These are phyloP conservation scores for Lonchura striata DNA, from an alignment of 2,113 vertebrate genomes.

Conservation along the genomic window DNA sequence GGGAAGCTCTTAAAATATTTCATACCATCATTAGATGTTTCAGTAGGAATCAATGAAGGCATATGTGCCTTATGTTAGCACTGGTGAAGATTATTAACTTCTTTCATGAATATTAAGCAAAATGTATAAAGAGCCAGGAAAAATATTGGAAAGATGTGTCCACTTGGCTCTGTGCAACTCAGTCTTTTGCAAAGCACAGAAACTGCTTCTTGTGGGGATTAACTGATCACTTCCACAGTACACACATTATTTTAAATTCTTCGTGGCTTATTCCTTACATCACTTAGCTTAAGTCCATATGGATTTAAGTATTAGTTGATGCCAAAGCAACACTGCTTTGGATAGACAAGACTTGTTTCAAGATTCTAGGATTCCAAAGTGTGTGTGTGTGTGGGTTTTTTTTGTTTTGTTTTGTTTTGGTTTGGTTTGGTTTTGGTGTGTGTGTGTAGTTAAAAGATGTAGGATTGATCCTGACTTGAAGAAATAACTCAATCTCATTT, in stretches of 20 bases:
- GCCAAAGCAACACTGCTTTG: not conserved
- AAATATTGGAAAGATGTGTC: slow-evolving; percentile 4
- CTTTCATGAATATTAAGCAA: not conserved
- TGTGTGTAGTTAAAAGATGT: not conserved
- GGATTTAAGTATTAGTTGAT: not conserved
- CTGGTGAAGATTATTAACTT: not conserved
- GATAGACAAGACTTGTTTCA: not conserved
- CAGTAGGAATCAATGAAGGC: not conserved
- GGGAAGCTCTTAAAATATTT: not conserved
- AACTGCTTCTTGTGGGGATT: not conserved
- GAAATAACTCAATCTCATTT: not conserved
- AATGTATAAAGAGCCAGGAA: slow-evolving; percentile 10
- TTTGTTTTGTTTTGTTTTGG: not conserved
- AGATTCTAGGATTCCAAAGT: not conserved
- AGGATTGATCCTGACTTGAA: not conserved
- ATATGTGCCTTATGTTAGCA: not conserved
- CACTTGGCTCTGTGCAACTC: not conserved
- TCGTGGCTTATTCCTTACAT: not conserved
- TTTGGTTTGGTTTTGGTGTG: no score
- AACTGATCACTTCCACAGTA: not conserved
- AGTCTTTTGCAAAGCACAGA: not conserved
- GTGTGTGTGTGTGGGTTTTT: not conserved
- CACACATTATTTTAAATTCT: not conserved
- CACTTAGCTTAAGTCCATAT: not conserved
- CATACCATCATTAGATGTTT: not conserved